A percentile compares a stretch with the other conserved stretches of the same genome.
phyloP scores from a whole-genome alignment of 2,797 vertebrate species.

The Microctenopoma lineatum region DNA sequence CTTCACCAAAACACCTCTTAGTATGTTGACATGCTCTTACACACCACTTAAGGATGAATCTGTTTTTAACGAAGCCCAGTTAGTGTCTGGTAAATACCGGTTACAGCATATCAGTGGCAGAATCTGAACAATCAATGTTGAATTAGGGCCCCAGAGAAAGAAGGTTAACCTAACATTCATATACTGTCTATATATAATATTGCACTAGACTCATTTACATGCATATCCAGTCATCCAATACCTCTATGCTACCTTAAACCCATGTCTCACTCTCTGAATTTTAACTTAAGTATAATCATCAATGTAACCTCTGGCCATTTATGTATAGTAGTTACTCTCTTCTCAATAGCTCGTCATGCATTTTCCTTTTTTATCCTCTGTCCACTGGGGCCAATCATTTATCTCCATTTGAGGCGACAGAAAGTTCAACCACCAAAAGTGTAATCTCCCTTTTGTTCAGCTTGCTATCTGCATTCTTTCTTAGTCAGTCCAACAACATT shows the following conservation, averaged over 20 bases:
- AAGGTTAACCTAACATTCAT: constrained; percentile 15
- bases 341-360: constrained; percentile 12
- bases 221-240: constrained; percentile 29
- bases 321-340: constrained; percentile 20
- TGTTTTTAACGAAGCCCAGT: too few relatives aligned
- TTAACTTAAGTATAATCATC: constrained; percentile 39
- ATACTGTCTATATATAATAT: constrained; percentile 37
- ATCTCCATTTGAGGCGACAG: constrained; percentile 62
- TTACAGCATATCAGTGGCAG: constrained; percentile 5
- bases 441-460: constrained; percentile 35
- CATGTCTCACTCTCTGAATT: constrained; percentile 26
- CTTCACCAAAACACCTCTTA: too few relatives aligned
- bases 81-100: too few relatives aligned
- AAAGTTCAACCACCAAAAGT: constrained; percentile 48
- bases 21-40: too few relatives aligned
- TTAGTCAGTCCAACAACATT: constrained; percentile 17
- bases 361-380: constrained; percentile 1
- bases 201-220: constrained; percentile 58
- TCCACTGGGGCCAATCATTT: constrained; percentile 41
- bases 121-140: constrained; percentile 8
- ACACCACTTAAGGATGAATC: too few relatives aligned
- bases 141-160: constrained; percentile 23
- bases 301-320: constrained; percentile 50
- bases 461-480: constrained; percentile 33
- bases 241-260: constrained; percentile 26